Evolutionary conservation across 2,888 invertebrate genomes (phyloP).

Genomic region (Leptopilina drosophilae): DNA sequence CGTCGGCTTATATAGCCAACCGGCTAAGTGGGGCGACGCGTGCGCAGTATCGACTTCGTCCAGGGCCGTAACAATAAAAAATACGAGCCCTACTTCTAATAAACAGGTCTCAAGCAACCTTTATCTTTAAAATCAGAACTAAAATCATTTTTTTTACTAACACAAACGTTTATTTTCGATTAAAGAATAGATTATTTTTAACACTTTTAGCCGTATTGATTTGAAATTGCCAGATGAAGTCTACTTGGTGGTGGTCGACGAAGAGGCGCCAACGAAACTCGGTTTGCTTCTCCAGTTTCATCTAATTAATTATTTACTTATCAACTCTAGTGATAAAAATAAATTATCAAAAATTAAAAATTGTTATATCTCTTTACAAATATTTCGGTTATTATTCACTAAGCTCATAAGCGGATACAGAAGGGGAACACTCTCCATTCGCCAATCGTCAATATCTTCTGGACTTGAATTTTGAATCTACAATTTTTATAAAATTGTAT

Average conservation of each 20-base stretch:
- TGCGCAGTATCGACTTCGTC: too few species aligned
- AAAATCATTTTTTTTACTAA: background rate
- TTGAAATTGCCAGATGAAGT: constrained; percentile 62
- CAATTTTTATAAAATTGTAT: background rate
- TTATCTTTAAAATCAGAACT: too few species aligned
- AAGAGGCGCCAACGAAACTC: constrained; percentile 56
- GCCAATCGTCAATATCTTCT: constrained; percentile 50
- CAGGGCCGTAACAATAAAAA: too few species aligned
- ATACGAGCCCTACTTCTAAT: too few species aligned
- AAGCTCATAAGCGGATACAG: constrained; percentile 60
- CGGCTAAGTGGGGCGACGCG: too few species aligned
- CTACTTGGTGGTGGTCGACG: constrained; percentile 58
- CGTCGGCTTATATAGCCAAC: too few species aligned
- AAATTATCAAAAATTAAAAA: background rate
- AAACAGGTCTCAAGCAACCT: too few species aligned
- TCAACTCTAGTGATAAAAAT: too few species aligned
- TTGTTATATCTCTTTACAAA: constrained; percentile 48
- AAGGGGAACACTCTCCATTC: constrained; percentile 55
- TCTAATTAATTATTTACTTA: constrained; percentile 49
- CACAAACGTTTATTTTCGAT: background rate
- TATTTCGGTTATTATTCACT: constrained; percentile 50
- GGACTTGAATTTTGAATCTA: background rate
- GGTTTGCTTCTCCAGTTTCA: constrained; percentile 57
- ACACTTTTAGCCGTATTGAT: constrained; percentile 52
- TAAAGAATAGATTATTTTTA: background rate